phyloP scores from a whole-genome alignment of 2,113 vertebrate genomes.

The Xenopus laevis region DNA sequence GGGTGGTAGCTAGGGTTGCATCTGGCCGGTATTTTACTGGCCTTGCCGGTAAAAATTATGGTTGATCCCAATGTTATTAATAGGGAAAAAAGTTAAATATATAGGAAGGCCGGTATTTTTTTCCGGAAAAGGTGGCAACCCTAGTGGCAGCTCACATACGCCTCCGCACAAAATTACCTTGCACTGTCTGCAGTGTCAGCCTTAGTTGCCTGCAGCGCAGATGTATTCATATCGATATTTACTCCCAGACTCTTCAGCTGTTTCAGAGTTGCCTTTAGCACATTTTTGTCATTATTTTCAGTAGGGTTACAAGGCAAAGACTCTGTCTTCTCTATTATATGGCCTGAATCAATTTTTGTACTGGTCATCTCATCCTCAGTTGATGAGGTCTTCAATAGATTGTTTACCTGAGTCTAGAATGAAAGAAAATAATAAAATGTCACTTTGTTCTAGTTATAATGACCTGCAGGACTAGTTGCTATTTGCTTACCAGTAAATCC shows the following conservation, averaged over 20 bases:
- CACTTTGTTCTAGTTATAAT: background rate
- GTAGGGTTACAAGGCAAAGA: conserved; percentile 22
- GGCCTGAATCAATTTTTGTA: conserved; percentile 45
- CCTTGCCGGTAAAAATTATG: too few relatives aligned
- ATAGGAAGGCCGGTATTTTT: too few relatives aligned
- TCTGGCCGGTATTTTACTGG: too few relatives aligned
- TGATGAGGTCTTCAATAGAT: conserved; percentile 68
- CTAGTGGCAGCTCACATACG: too few relatives aligned
- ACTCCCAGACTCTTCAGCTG: conserved; percentile 85
- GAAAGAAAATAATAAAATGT: conserved; percentile 26
- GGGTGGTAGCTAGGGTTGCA: too few relatives aligned
- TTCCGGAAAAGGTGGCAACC: too few relatives aligned
- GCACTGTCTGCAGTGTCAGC: conserved; percentile 73
- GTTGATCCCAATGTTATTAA: too few relatives aligned
- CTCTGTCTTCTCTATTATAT: conserved; percentile 38
- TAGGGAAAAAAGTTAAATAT: too few relatives aligned
- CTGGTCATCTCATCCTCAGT: conserved; percentile 51
- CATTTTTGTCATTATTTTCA: conserved; percentile 61
- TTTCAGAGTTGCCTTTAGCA: conserved; percentile 77
- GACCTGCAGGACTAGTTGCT: background rate
- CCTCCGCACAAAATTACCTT: conserved; percentile 68
- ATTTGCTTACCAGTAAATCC: conserved; percentile 70
- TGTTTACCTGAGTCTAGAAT: conserved; percentile 79
- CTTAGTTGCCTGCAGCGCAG: conserved; percentile 54
- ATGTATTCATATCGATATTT: conserved; percentile 61